Percentiles rank a stretch among this genome's conserved stretches.
phyloP scores from a whole-genome alignment of 2,888 invertebrate species.

The Omphaloscelis lunosa region DNA sequence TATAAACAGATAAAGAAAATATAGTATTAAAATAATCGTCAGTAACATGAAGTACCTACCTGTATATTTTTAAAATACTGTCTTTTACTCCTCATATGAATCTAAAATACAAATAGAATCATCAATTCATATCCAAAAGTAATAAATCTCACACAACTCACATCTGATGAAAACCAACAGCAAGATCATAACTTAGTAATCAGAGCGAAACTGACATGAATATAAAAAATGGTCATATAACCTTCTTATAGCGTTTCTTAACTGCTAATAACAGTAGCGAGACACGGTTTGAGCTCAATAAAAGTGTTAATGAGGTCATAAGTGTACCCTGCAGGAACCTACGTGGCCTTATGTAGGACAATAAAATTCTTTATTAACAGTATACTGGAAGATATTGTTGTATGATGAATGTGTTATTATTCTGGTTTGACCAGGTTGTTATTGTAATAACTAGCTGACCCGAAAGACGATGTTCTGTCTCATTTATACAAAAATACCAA shows the following conservation, averaged over 20 bases:
- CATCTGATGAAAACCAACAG: slow-evolving; percentile 8
- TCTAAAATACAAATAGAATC: too few relatives aligned
- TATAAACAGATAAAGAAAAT: background rate
- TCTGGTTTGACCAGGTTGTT: slow-evolving; percentile 29
- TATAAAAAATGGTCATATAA: slow-evolving; percentile 56
- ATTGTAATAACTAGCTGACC: too few relatives aligned
- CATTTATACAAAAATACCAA: background rate
- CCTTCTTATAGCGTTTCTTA: slow-evolving; percentile 62
- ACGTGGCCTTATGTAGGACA: slow-evolving; percentile 76
- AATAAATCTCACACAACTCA: background rate
- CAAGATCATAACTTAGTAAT: slow-evolving; percentile 46
- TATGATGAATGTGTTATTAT: slow-evolving; percentile 54
- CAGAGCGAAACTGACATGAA: slow-evolving; percentile 31
- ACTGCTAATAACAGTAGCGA: slow-evolving; percentile 69
- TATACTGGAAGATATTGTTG: slow-evolving; percentile 42
- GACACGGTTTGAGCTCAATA: slow-evolving; percentile 70
- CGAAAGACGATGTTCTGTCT: background rate
- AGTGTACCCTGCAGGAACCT: slow-evolving; percentile 62
- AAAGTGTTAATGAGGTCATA: slow-evolving; percentile 75
- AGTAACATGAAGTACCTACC: background rate
- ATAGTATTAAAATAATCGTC: background rate
- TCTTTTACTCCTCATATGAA: too few relatives aligned
- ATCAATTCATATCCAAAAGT: background rate
- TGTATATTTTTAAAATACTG: background rate
- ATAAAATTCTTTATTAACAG: slow-evolving; percentile 78